Evolutionary conservation across 2,797 vertebrate species (phyloP).

Genomic region (Falco naumanni): DNA sequence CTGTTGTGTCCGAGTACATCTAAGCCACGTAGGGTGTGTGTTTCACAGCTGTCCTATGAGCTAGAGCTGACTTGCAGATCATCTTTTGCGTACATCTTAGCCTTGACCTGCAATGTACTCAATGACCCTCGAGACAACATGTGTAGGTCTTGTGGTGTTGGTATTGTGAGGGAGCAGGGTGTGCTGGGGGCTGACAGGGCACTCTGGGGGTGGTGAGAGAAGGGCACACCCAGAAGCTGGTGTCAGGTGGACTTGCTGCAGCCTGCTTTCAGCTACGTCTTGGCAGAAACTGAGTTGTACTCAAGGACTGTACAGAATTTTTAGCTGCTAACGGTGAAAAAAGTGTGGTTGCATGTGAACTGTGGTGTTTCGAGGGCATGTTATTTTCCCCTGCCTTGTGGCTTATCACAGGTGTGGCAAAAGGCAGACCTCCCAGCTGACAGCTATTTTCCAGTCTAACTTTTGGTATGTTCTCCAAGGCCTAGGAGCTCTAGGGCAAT

Average conservation of each 20-base stretch:
- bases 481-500: background rate
- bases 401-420: background rate
- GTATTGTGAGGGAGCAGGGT: background rate
- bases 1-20: background rate
- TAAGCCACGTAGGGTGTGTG: fast-evolving
- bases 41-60: background rate
- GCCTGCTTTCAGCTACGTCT: background rate
- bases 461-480: background rate
- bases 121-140: fast-evolving
- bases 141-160: background rate
- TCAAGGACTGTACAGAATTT: background rate
- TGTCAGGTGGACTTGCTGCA: background rate
- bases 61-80: background rate
- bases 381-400: fast-evolving
- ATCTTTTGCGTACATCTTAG: fast-evolving
- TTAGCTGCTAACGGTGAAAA: background rate
- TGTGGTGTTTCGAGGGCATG: background rate
- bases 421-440: background rate
- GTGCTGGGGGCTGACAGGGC: background rate
- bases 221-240: background rate
- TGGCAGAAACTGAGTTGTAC: background rate
- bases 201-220: background rate
- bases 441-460: background rate
- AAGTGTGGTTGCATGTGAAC: background rate
- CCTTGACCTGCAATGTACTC: background rate